Percentiles rank a stretch among this genome's conserved stretches.
Conservation (phyloP, 1,140 invertebrate genomes). For the Zaprionus taronus region DNA sequence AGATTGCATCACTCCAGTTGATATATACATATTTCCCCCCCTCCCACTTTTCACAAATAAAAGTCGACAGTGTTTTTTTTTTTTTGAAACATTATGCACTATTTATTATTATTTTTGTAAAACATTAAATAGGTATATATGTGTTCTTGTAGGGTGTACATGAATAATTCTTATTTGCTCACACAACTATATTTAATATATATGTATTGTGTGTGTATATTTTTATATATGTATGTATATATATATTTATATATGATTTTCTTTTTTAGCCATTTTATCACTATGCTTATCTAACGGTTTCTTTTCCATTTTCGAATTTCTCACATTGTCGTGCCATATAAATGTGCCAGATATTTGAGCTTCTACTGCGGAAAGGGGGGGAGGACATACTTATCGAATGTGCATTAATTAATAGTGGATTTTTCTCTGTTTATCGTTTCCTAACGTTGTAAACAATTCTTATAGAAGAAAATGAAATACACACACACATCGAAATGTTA, state of each 20-base stretch:
- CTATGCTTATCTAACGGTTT: slow-evolving; percentile 34
- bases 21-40: no score
- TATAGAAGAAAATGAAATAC: slow-evolving; percentile 10
- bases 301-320: slow-evolving; percentile 11
- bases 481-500: slow-evolving; percentile 2
- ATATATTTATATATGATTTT: slow-evolving; percentile 20
- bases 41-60: background rate
- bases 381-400: slow-evolving; percentile 16
- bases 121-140: slow-evolving; percentile 76
- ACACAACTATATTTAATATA: slow-evolving; percentile 48
- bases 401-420: slow-evolving; percentile 11
- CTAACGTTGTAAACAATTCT: background rate
- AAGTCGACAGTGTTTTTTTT: slow-evolving; percentile 17
- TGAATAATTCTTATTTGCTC: slow-evolving; percentile 63
- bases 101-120: slow-evolving; percentile 74
- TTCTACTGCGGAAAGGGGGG: slow-evolving; percentile 28
- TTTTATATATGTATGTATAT: slow-evolving; percentile 21
- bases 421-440: background rate
- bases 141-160: slow-evolving; percentile 43
- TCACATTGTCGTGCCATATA: slow-evolving; percentile 7
- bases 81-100: slow-evolving; percentile 74
- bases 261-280: slow-evolving; percentile 51
- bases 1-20: accelerated
- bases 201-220: slow-evolving; percentile 21
- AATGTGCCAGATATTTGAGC: slow-evolving; percentile 41